A percentile compares a stretch with the other conserved stretches of the same genome.
These are phyloP conservation scores for Drosophila tristis DNA, from an alignment of 1,140 invertebrate species.

Conservation along the genomic window DNA sequence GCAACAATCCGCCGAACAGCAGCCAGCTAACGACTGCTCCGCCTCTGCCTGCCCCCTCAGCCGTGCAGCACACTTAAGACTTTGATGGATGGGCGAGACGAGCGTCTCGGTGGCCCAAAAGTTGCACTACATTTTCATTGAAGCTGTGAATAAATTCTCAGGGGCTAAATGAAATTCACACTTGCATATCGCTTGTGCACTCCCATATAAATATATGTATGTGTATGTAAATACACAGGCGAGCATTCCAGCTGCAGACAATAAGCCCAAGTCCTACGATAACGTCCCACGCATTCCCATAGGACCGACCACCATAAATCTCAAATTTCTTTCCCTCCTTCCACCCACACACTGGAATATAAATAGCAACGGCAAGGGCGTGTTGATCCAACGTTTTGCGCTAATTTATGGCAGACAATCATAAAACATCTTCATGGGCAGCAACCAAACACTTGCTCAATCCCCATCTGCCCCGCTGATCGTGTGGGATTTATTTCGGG, in stretches of 20 bases:
- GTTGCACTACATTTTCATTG: slow-evolving; percentile 46
- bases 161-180: slow-evolving; percentile 36
- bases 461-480: too few species aligned
- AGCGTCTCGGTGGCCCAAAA: slow-evolving; percentile 16
- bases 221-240: slow-evolving; percentile 1
- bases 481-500: too few species aligned
- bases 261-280: not conserved
- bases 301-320: too few species aligned
- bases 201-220: not conserved
- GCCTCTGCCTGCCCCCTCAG: not conserved
- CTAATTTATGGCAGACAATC: slow-evolving; percentile 33
- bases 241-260: slow-evolving; percentile 26
- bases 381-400: slow-evolving; percentile 29
- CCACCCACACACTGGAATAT: not conserved
- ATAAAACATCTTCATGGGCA: slow-evolving; percentile 30
- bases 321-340: too few species aligned
- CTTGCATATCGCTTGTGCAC: slow-evolving; percentile 1
- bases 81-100: slow-evolving; percentile 37
- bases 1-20: not conserved
- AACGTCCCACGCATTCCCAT: too few species aligned
- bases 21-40: slow-evolving; percentile 7
- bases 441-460: slow-evolving; percentile 26
- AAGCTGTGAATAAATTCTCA: slow-evolving; percentile 16
- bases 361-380: slow-evolving; percentile 9
- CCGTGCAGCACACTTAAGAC: not conserved